These are phyloP conservation scores for Microtus montanus DNA, from an alignment of 2,113 vertebrate genomes.

Conservation along the genomic window DNA sequence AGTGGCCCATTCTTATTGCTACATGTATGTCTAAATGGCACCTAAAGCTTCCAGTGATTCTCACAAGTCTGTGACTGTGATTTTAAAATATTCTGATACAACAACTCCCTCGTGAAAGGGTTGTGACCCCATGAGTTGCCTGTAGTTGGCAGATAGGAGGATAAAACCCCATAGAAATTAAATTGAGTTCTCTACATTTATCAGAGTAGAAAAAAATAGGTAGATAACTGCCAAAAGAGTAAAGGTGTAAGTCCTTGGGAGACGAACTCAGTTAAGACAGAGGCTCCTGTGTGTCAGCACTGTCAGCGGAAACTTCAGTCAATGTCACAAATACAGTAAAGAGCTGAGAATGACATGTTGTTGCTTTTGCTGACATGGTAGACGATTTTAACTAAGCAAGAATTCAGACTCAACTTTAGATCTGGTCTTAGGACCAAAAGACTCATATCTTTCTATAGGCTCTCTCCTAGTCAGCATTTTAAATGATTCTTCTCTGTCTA, in stretches of 20 bases:
- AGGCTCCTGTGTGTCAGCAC: conserved; percentile 60
- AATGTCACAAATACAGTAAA: conserved; percentile 61
- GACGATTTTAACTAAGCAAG: not conserved
- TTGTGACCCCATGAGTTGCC: conserved; percentile 63
- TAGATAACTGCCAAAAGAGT: conserved; percentile 68
- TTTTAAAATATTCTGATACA: conserved; percentile 71
- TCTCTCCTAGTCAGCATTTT: not conserved
- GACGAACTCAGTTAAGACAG: conserved; percentile 68
- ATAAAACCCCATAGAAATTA: conserved; percentile 71
- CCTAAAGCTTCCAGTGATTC: conserved; percentile 53
- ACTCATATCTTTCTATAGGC: not conserved
- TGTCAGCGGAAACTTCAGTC: conserved; percentile 68
- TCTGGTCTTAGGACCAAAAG: conserved; percentile 11
- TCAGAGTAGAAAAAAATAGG: conserved; percentile 69
- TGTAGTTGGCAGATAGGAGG: conserved; percentile 69
- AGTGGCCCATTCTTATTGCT: conserved; percentile 22
- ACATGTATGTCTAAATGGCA: conserved; percentile 49
- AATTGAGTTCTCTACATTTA: conserved; percentile 67
- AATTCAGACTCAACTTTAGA: not conserved
- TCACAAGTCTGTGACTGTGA: conserved; percentile 47
- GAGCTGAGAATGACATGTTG: conserved; percentile 49
- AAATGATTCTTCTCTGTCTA: not conserved
- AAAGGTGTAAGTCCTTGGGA: conserved; percentile 63
- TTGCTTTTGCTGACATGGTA: conserved; percentile 50
- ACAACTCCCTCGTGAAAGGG: conserved; percentile 67